Base-by-base conservation (phyloP, 2,888 invertebrate species). In the Acrobasis suavella region DNA sequence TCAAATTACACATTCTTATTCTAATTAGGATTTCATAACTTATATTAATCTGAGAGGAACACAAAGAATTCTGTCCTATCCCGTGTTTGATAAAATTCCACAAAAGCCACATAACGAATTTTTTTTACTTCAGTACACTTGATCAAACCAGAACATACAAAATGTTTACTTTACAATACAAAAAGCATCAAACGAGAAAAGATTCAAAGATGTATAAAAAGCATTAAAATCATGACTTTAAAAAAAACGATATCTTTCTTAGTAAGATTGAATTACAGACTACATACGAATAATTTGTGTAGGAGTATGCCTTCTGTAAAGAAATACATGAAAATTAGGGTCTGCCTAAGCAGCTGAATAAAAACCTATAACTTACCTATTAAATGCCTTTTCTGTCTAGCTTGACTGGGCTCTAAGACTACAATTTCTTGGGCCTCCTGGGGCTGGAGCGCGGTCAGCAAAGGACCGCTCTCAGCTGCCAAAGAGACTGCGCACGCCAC, bases 351-450 rank as follows among this genome's bases (percentile, higher is more conserved):
- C 22, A 32, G 32, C 32, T 32, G 32, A 7, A 32, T 2, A 32
- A 32, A 32, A 32, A 50, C 22, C 56, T 14, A 17, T 37, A 32
- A 67, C 78, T 69, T 78, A 91, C 90, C 91, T 42, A 91, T 77
- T 51, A 89, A 67, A 64, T 78, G 65, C 65, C 91, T 87, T 77
- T 91, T 91, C 60, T 81, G 73, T 62, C 90, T 83, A 64, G 64
- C 67, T 22, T 72, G 70, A 65, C 46, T 16, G 8, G 72, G 72
- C 17, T 76, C 72, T 0, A 75, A 67, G 5, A 72, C 46, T 1
- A 70, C 67, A 9, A 75, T 62, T 15, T 75, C 73, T 52, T 62
- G 54, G 52, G 63, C 8, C 14, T 72, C 63, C n/a, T 64, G 67
- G 0, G 83, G 81, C 63, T 79, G 79, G 22, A 85, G 73, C 0